These are phyloP conservation scores for Mormyrus hasselquistii DNA, from an alignment of 2,797 vertebrate species.

Conservation along the genomic window DNA sequence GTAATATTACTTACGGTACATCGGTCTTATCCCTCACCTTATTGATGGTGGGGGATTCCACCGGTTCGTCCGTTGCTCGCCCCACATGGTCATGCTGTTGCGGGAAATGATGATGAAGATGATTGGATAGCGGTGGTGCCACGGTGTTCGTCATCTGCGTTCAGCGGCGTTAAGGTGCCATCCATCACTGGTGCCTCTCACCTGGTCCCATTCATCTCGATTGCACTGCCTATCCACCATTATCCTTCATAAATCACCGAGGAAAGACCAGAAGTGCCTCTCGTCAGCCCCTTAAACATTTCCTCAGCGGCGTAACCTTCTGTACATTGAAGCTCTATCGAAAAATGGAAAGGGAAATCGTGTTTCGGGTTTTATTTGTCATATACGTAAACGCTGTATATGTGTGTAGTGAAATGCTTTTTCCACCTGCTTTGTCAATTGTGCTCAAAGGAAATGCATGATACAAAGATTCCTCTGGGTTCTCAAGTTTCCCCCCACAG, in stretches of 20 bases:
- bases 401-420: too few species aligned
- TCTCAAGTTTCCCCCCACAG: too few species aligned
- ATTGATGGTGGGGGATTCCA: neutral
- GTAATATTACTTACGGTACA: neutral
- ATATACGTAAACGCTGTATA: neutral
- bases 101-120: constrained; percentile 1
- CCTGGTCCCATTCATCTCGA: constrained; percentile 20
- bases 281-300: neutral
- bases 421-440: too few species aligned
- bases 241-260: constrained; percentile 10
- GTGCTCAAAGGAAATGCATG: too few species aligned
- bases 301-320: neutral
- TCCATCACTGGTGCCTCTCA: constrained; percentile 31
- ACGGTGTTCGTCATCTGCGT: neutral
- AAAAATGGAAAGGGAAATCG: neutral
- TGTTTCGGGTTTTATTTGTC: neutral
- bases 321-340: neutral
- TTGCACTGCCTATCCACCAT: constrained; percentile 23
- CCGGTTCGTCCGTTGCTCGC: neutral
- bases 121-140: neutral
- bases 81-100: neutral
- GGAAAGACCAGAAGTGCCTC: neutral
- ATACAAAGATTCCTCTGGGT: neutral
- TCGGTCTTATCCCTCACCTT: neutral
- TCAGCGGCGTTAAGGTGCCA: constrained; percentile 13